Base-by-base conservation (phyloP, 64 coral and sea anemone genomes). In the Montipora efflorescens region DNA sequence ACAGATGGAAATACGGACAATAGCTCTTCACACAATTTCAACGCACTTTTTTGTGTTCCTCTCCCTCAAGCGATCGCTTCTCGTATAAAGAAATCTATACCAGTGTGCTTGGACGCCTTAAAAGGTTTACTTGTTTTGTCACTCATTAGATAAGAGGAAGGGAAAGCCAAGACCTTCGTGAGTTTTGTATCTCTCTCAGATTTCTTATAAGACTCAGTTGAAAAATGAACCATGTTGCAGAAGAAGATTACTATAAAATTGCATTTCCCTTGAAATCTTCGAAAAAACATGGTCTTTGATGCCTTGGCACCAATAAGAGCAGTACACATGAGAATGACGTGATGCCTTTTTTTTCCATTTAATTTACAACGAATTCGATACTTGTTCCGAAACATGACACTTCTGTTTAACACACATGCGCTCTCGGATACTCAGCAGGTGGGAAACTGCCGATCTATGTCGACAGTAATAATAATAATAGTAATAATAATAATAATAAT, bases 1-100 rank as follows among this genome's bases (percentile, higher is more conserved):
- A 86, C 82, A 86, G 82, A 86, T 86, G 82, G 66, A 16, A 19
- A 71, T 71, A 21, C 14, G 82, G 13, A 86, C 82, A 86, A 86
- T 71, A 72, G 82, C 66, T 71, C 68, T 72, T 72, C 50, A 86
- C 82, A 71, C 82, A 86, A 86, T 86, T 86, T 86, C 66, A 18
- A 7, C 7, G 18, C 4, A 11, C 82, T 22, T 50, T n/a, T 86
- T 20, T 71, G 48, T 19, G 11, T 3, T 12, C 82, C 11, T 86
- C 45, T 68, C 19, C 8, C 43, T 71, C 48, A 86, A 49, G 82
- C 64, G 66, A 71, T 22, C 45, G 45, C 61, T 72, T 49, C 71
- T 47, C 64, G 16, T 8, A 16, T 20, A 20, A 28, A 0, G 49
- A 36, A 67, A 69, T 72, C 10, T 19, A 72, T 11, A 72, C 20